phyloP scores from a whole-genome alignment of 1,140 invertebrate species.

The Zaprionus capensis region DNA sequence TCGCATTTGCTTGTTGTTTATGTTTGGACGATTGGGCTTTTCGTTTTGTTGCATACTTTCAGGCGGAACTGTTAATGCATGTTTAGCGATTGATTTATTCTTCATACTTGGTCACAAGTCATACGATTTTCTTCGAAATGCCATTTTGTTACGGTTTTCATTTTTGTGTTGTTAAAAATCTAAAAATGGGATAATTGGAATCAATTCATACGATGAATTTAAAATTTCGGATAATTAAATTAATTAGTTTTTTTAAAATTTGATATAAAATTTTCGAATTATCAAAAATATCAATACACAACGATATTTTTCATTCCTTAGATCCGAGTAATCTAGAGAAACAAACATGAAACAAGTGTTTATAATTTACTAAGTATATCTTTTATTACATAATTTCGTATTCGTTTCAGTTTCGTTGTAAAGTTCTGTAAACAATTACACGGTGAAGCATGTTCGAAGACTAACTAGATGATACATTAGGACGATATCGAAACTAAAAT shows the following conservation, averaged over 20 bases:
- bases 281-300: no score
- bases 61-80: not conserved
- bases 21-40: not conserved
- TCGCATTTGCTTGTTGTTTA: not conserved
- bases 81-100: not conserved
- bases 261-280: no score
- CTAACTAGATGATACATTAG: conserved; percentile 29
- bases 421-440: conserved; percentile 53
- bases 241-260: no score
- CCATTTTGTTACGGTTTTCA: no score
- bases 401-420: conserved; percentile 67
- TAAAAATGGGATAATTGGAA: no score
- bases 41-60: not conserved
- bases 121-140: no score
- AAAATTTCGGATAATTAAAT: no score
- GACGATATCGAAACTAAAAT: conserved; percentile 49
- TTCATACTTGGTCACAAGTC: no score
- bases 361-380: conserved; percentile 72
- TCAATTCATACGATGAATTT: no score
- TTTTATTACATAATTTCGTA: conserved; percentile 71
- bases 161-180: no score
- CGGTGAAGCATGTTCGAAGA: conserved; percentile 6
- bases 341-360: conserved; percentile 9
- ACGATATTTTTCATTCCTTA: no score
- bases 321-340: not conserved